Percentiles rank a stretch among this genome's conserved stretches.
Conservation (phyloP, 2,888 invertebrate genomes). For the Drosophila mulleri region DNA sequence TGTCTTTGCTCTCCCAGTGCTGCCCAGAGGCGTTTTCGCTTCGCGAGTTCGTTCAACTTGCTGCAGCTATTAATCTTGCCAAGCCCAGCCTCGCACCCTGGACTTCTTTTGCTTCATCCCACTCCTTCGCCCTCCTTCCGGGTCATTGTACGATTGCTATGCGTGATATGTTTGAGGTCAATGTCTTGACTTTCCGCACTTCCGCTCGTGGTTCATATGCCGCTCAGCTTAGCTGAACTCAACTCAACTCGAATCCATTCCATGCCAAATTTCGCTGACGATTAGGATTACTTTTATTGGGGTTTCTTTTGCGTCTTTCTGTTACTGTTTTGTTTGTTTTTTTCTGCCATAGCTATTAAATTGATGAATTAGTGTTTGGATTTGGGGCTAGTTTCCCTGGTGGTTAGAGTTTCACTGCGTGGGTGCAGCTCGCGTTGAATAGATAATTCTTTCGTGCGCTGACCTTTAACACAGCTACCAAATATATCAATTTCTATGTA, state of each 20-base stretch:
- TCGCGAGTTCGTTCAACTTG: constrained; percentile 68
- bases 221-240: background rate
- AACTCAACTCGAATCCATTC: background rate
- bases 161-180: constrained; percentile 60
- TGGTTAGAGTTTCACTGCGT: background rate
- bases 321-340: background rate
- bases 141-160: constrained; percentile 57
- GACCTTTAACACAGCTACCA: constrained; percentile 18
- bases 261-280: constrained; percentile 41
- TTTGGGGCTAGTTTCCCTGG: constrained; percentile 19
- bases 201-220: constrained; percentile 28
- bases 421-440: background rate
- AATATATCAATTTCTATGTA: background rate
- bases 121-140: background rate
- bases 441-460: constrained; percentile 13
- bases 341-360: constrained; percentile 51
- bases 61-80: constrained; percentile 63
- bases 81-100: constrained; percentile 31
- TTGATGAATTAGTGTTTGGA: constrained; percentile 65
- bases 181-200: constrained; percentile 50
- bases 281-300: constrained; percentile 38
- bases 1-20: constrained; percentile 25
- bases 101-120: background rate
- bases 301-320: background rate
- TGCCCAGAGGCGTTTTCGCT: constrained; percentile 35